Percentiles rank a stretch among this genome's conserved stretches.
phyloP scores from a whole-genome alignment of 2,113 vertebrate species.

The Mastomys coucha region DNA sequence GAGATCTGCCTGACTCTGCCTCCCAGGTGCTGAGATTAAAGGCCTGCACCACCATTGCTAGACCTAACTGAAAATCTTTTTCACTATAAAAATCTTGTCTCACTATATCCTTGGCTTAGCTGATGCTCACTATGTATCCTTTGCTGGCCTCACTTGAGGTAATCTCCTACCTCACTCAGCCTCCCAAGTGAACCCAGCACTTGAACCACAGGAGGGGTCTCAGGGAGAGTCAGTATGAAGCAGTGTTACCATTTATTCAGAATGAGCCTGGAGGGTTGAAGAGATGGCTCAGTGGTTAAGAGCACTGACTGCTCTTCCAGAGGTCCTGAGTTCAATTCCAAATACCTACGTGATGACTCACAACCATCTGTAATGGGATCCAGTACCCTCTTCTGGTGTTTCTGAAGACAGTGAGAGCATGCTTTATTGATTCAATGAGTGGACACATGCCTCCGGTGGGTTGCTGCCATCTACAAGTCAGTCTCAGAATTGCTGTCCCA shows the following conservation, averaged over 20 bases:
- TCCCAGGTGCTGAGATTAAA: not conserved
- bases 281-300: not conserved
- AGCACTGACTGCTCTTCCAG: not conserved
- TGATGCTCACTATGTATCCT: not conserved
- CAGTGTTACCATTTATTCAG: not conserved
- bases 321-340: not conserved
- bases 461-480: not conserved
- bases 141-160: not conserved
- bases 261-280: not conserved
- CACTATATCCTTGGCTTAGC: not conserved
- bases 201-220: not conserved
- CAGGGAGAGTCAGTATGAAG: not conserved
- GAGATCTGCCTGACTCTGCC: not conserved
- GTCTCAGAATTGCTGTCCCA: not conserved
- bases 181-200: not conserved
- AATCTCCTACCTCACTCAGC: not conserved
- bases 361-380: not conserved
- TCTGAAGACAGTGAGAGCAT: no score
- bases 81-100: not conserved
- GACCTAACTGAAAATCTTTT: not conserved
- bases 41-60: not conserved
- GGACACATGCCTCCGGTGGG: not conserved
- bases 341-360: not conserved
- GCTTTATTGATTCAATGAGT: not conserved
- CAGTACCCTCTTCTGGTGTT: not conserved